Evolutionary conservation across 1,140 invertebrate genomes (phyloP).

Genomic region (Schmidtea mediterranea): DNA sequence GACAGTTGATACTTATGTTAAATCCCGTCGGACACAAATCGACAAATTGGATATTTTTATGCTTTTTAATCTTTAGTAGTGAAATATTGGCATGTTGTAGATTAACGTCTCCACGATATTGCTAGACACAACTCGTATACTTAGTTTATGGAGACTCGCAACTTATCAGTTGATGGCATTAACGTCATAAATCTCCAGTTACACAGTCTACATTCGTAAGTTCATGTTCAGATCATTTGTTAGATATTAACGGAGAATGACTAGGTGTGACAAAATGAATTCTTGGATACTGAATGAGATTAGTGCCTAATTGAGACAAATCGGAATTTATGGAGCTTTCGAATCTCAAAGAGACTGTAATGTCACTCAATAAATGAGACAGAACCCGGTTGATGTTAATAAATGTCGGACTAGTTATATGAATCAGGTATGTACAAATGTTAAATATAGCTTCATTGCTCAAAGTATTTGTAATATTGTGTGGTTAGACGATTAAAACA

Average conservation of each 20-base stretch:
- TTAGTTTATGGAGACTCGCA: conserved; percentile 62
- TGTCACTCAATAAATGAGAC: conserved; percentile 55
- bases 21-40: conserved; percentile 13
- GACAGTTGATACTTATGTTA: conserved; percentile 17
- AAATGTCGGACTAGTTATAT: conserved; percentile 14
- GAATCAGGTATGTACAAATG: conserved; percentile 14
- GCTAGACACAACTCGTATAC: conserved; percentile 44
- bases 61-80: conserved; percentile 39
- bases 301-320: background rate
- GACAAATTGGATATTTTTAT: conserved; percentile 10
- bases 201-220: conserved; percentile 42
- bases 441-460: conserved; percentile 20
- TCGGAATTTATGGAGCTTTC: background rate
- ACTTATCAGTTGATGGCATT: conserved; percentile 65
- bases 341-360: conserved; percentile 42
- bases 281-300: background rate
- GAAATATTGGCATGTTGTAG: conserved; percentile 56
- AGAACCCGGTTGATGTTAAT: conserved; percentile 37
- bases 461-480: conserved; percentile 23
- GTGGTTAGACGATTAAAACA: conserved; percentile 29
- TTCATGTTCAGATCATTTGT: conserved; percentile 25
- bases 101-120: conserved; percentile 12
- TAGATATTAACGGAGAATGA: conserved; percentile 20
- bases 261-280: conserved; percentile 14
- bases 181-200: conserved; percentile 61